phyloP scores from a whole-genome alignment of 64 coral and sea anemone genomes.

The Anthopleura sola region DNA sequence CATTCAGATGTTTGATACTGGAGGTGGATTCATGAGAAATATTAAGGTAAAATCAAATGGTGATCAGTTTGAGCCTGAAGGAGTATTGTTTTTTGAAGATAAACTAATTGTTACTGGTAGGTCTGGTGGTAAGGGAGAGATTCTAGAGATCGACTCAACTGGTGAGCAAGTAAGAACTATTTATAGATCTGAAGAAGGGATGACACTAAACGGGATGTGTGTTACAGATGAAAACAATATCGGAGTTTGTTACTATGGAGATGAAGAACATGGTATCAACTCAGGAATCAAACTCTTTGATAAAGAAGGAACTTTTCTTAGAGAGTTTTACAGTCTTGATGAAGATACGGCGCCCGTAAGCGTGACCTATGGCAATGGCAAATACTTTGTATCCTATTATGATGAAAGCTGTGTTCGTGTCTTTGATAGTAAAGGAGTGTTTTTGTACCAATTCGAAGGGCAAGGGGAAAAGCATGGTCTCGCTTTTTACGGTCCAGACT shows the following conservation, averaged over 20 bases:
- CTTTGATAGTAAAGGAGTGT: conserved; percentile 35
- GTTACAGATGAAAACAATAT: too few relatives aligned
- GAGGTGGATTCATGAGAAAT: conserved; percentile 45
- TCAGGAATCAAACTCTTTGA: too few relatives aligned
- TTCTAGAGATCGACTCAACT: too few relatives aligned
- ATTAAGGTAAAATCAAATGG: too few relatives aligned
- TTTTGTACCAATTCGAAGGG: conserved; percentile 58
- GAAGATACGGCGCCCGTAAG: neutral
- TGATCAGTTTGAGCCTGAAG: conserved; percentile 52
- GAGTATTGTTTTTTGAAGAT: conserved; percentile 36
- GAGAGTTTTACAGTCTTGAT: neutral
- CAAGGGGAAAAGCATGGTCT: conserved; percentile 66
- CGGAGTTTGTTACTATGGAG: too few relatives aligned
- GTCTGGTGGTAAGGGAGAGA: too few relatives aligned
- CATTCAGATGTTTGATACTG: conserved; percentile 68
- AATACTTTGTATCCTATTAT: too few relatives aligned
- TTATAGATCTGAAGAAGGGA: too few relatives aligned
- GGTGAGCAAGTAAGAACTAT: too few relatives aligned
- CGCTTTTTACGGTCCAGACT: conserved; percentile 43
- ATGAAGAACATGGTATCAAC: too few relatives aligned
- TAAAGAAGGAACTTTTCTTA: neutral
- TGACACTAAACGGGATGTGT: too few relatives aligned
- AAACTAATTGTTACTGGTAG: conserved; percentile 51
- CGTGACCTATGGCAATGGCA: neutral
- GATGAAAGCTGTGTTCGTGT: neutral